Percentiles rank a stretch among this genome's conserved stretches.
Evolutionary conservation across 1,140 invertebrate species (phyloP).

Genomic region (Eupristina koningsbergeri): DNA sequence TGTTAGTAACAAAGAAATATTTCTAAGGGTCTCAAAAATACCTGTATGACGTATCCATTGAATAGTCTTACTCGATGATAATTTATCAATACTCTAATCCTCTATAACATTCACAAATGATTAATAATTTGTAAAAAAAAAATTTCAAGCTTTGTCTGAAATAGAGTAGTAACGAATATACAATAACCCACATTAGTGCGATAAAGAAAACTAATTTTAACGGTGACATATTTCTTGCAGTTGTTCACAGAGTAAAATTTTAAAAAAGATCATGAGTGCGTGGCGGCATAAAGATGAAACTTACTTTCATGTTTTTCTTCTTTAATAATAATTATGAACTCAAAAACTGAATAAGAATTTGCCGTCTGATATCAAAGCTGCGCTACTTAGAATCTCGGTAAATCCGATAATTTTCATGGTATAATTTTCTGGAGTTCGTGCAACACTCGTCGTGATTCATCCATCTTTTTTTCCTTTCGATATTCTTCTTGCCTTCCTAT

Average conservation of each 20-base stretch:
- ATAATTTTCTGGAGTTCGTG: constrained; percentile 36
- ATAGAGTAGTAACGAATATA: not conserved
- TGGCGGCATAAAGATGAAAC: no score
- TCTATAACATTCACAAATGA: not conserved
- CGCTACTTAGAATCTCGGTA: constrained; percentile 23
- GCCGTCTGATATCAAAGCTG: not conserved
- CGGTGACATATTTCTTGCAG: not conserved
- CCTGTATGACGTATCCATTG: constrained; percentile 36
- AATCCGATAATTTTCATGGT: constrained; percentile 31
- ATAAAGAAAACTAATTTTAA: no score
- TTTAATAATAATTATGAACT: not conserved
- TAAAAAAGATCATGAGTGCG: no score
- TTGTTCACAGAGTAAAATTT: not conserved
- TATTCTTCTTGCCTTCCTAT: not conserved
- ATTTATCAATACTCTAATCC: constrained; percentile 11
- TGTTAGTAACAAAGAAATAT: no score
- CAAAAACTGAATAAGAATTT: not conserved
- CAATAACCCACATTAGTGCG: not conserved
- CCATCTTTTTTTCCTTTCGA: not conserved
- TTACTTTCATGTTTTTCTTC: not conserved
- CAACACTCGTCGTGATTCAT: constrained; percentile 29
- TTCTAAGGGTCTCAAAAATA: no score
- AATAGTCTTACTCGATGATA: not conserved
- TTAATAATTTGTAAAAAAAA: not conserved
- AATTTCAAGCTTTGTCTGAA: no score